Conservation (phyloP, 2,797 vertebrate genomes). For the Botia almorhae region DNA sequence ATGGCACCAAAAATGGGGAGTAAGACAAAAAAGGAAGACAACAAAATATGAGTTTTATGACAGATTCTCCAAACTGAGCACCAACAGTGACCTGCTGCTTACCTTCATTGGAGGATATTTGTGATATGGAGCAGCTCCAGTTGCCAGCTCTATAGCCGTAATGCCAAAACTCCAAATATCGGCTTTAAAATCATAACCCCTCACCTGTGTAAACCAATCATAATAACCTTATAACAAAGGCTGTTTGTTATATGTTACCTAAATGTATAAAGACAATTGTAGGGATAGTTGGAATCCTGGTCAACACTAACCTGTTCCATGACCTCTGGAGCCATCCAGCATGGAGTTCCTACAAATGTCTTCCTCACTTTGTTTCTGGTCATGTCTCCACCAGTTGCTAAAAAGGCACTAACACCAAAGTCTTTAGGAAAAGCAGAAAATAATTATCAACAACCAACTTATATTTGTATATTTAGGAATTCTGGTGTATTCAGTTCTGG, state of each 20-base stretch:
- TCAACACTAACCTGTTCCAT: slow-evolving; percentile 90
- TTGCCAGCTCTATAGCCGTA: slow-evolving; percentile 94
- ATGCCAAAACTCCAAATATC: slow-evolving; percentile 99
- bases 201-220: slow-evolving; percentile 79
- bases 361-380: slow-evolving; percentile 98
- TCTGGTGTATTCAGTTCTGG: neutral
- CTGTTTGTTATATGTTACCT: neutral
- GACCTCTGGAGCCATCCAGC: slow-evolving; percentile 99
- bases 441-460: neutral
- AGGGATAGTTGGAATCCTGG: neutral
- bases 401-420: slow-evolving; percentile 95
- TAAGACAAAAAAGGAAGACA: neutral
- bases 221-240: neutral
- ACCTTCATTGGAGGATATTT: slow-evolving; percentile 99
- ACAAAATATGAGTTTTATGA: neutral
- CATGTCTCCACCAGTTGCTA: slow-evolving; percentile 96
- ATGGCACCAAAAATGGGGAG: slow-evolving; percentile 17
- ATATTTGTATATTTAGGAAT: neutral
- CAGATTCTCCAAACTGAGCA: neutral
- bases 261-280: neutral
- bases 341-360: slow-evolving; percentile 96
- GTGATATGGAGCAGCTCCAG: slow-evolving; percentile 95
- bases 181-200: slow-evolving; percentile 97
- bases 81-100: slow-evolving; percentile 30
- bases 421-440: slow-evolving; percentile 71